phyloP scores from a whole-genome alignment of 2,888 invertebrate species.

The Crematogaster levior region DNA sequence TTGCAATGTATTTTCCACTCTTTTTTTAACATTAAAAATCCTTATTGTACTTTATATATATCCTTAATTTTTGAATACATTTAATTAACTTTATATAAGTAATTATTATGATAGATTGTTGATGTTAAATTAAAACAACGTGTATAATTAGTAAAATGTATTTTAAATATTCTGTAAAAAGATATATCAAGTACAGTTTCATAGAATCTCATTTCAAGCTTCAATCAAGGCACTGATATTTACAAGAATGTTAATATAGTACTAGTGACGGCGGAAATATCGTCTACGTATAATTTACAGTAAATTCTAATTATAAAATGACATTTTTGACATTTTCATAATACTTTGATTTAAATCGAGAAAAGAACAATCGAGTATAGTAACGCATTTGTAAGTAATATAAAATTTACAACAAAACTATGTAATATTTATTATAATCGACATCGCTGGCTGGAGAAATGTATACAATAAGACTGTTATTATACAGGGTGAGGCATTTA shows the following conservation, averaged over 20 bases:
- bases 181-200: slow-evolving; percentile 75
- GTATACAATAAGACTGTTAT: slow-evolving; percentile 18
- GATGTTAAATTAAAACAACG: slow-evolving; percentile 60
- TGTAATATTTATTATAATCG: slow-evolving; percentile 28
- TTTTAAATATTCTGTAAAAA: slow-evolving; percentile 81
- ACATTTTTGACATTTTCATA: not conserved
- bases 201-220: slow-evolving; percentile 60
- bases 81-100: not conserved
- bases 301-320: not conserved
- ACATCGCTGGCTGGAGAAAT: slow-evolving; percentile 25
- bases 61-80: not conserved
- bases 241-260: slow-evolving; percentile 62
- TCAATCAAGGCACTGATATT: slow-evolving; percentile 79
- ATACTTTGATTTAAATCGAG: slow-evolving; percentile 19
- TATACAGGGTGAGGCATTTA: no score
- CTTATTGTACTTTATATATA: no score
- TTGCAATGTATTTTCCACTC: not conserved
- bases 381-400: slow-evolving; percentile 46
- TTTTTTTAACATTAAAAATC: not conserved
- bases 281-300: slow-evolving; percentile 15
- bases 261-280: not conserved
- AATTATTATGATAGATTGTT: not conserved
- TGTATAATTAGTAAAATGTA: slow-evolving; percentile 81
- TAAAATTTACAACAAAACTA: slow-evolving; percentile 51
- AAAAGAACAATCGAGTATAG: slow-evolving; percentile 9